Base-by-base conservation (phyloP, 2,113 vertebrate genomes). In the Stegostoma tigrinum region DNA sequence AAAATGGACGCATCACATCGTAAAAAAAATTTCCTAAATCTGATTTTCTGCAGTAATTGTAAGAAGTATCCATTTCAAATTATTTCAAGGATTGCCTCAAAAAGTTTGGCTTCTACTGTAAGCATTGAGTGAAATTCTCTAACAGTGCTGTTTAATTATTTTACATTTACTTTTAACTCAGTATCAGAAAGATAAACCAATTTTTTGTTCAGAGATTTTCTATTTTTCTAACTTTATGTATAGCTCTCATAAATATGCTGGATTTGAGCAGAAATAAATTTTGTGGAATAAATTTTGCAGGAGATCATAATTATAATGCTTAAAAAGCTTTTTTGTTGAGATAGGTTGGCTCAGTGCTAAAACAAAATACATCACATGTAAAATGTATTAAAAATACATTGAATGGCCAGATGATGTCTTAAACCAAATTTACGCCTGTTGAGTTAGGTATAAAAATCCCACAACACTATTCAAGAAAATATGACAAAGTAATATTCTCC, bases 41-140 rank as follows among this genome's bases (percentile, higher is more conserved):
- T 70, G 93, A 12, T 94, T 94, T 70, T 67, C 21, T 68, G 23
- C 91, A 94, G 38, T 27, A 70, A 95, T 95, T 95, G 30, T 95
- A 72, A 95, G 42, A 70, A 30, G 42, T 72, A 48, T 27, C 67
- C 23, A 72, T 72, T 45, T 48, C 67, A 72, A 48, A 48, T 27
- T 30, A 72, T 72, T 72, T 72, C 66, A 70, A 72, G n/a, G 66
- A 6, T 94, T 45, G 61, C 38, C 21, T 94, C 64, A 27, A 30
- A 94, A 45, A 68, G 23, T 42, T 27, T 70, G 14, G 68, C 42
- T 68, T 38, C 27, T 24, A 1, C 66, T 48, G 21, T 7, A 27
- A 72, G 45, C 17, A 94, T 72, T 64, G 55, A 6, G 61, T 55
- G 19, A 91, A 91, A 61, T 90, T 90, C 52, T 15, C 52, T 90